These are phyloP conservation scores for Silvanus unidentatus DNA, from an alignment of 2,888 invertebrate species.

Conservation along the genomic window DNA sequence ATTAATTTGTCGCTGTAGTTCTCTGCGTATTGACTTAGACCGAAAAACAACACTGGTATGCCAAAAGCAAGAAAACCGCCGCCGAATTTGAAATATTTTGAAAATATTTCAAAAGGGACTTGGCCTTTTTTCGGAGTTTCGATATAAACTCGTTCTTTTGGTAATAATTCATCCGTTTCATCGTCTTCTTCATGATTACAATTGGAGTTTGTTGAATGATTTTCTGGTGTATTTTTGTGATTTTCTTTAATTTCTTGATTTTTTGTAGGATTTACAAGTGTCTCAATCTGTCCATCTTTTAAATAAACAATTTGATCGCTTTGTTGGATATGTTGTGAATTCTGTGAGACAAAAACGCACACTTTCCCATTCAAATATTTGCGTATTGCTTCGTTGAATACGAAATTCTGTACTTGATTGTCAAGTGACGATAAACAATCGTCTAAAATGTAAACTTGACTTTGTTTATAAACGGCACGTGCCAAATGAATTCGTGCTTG, in stretches of 20 bases:
- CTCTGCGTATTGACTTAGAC: constrained; percentile 21
- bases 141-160: neutral
- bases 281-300: too few relatives aligned
- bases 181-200: neutral
- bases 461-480: constrained; percentile 64
- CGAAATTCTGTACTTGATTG: constrained; percentile 60
- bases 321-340: constrained; percentile 12
- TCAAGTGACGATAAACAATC: constrained; percentile 76
- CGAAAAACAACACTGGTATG: neutral
- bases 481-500: constrained; percentile 70
- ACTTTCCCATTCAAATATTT: constrained; percentile 19
- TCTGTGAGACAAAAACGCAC: constrained; percentile 19
- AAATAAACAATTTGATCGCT: constrained; percentile 26
- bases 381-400: constrained; percentile 56
- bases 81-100: neutral
- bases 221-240: neutral
- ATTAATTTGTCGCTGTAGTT: constrained; percentile 28
- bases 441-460: constrained; percentile 69
- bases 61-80: neutral
- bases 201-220: neutral
- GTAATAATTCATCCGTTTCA: neutral
- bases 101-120: neutral
- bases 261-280: neutral
- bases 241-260: neutral
- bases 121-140: neutral